Base-by-base conservation (phyloP, 2,797 vertebrate genomes). In the Gila robusta region DNA sequence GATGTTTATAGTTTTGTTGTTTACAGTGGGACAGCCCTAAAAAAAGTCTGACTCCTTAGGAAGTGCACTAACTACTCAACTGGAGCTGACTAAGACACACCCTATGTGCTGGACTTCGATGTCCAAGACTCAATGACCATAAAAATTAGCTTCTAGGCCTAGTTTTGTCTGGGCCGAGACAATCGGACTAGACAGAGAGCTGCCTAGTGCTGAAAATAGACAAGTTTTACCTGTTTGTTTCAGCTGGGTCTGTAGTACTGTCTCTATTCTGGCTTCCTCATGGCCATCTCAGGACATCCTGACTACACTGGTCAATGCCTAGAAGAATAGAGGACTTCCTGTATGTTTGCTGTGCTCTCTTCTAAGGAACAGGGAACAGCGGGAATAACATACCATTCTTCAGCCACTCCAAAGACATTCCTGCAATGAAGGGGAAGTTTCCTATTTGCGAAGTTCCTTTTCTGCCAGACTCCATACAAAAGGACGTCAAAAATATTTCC, bases 271-370 rank as follows among this genome's bases (percentile, higher is more conserved):
- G 71, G 86, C 83, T 85, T 91, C 89, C 89, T 85, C 77, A 73
- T 26, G 72, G 72, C 87, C 81, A 86, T 91, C 90, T 90, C 89
- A 87, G 90, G 88, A 93, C 86, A 91, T 94, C 92, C 94, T 91
- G 90, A 52, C 70, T 71, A 78, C 73, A 82, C 74, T 86, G 67
- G 16, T 88, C 85, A 72, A 72, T 67, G 70, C 59, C 81, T 88
- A 47, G 80, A 90, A 91, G 86, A 92, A 92, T 79, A 87, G 88
- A 78, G 28, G 79, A 76, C 85, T 91, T 93, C 92, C 93, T 90
- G 91, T 89, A 86, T 54, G 86, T 80, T 82, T 73, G 39, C 35
- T 4, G 28, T 47, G 70, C 47, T 79, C 69, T 82, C 56, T 82
- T 47, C 7, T 79, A 56, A 89, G 83, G 56, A 72, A 54, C 14